Conservation (phyloP, 1,140 invertebrate species). For the Vanessa atalanta region DNA sequence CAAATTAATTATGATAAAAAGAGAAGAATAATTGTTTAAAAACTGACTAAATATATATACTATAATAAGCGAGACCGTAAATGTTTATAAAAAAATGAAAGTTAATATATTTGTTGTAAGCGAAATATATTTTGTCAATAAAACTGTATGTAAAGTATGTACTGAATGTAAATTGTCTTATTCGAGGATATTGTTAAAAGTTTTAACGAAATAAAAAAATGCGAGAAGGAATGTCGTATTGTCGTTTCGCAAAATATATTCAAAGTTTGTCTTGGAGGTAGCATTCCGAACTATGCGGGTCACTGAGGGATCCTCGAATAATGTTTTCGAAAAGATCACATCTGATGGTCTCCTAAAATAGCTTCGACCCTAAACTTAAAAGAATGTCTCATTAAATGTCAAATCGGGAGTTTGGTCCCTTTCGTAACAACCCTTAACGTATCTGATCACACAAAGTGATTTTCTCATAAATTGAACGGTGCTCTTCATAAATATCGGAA, state of each 20-base stretch:
- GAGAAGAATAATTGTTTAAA: no score
- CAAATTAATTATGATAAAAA: no score
- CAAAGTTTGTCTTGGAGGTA: slow-evolving; percentile 34
- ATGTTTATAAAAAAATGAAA: no score
- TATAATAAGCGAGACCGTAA: no score
- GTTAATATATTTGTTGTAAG: background rate
- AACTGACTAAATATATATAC: no score
- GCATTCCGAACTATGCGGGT: slow-evolving; percentile 30
- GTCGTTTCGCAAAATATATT: slow-evolving; percentile 31
- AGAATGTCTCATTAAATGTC: slow-evolving; percentile 41
- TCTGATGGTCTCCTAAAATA: slow-evolving; percentile 38
- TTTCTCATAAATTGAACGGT: slow-evolving; percentile 31
- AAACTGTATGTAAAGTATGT: slow-evolving; percentile 1
- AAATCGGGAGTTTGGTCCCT: slow-evolving; percentile 25
- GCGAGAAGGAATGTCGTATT: slow-evolving; percentile 28
- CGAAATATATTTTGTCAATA: background rate
- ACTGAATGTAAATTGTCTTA: background rate
- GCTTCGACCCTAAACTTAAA: slow-evolving; percentile 34
- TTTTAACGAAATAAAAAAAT: slow-evolving; percentile 24
- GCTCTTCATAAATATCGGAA: slow-evolving; percentile 34
- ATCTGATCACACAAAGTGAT: slow-evolving; percentile 36
- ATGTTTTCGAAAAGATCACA: slow-evolving; percentile 33
- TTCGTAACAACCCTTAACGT: slow-evolving; percentile 22
- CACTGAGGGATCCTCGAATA: slow-evolving; percentile 23
- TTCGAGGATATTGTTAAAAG: slow-evolving; percentile 34